Percentiles rank a stretch among this genome's conserved stretches.
These are phyloP conservation scores for Thalpophila matura DNA, from an alignment of 2,888 invertebrate genomes.

Conservation along the genomic window DNA sequence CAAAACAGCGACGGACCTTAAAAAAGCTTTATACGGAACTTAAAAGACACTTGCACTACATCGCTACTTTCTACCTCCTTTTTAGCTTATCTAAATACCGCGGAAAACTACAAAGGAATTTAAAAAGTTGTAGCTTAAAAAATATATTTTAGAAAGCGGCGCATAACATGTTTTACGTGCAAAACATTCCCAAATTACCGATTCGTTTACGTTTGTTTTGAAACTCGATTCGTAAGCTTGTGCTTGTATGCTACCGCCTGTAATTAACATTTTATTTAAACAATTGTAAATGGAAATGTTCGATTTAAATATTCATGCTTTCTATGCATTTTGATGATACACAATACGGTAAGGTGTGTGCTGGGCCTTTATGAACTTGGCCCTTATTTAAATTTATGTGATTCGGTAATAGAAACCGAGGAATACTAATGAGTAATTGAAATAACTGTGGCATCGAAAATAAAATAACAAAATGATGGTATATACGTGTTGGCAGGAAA, in stretches of 20 bases:
- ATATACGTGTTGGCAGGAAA: not conserved
- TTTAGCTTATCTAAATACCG: slow-evolving; percentile 32
- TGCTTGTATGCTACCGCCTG: slow-evolving; percentile 14
- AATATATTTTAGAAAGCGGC: slow-evolving; percentile 50
- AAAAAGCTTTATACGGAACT: slow-evolving; percentile 5
- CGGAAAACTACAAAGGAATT: slow-evolving; percentile 32
- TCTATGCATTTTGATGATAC: slow-evolving; percentile 58
- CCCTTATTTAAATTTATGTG: slow-evolving; percentile 45
- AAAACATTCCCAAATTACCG: slow-evolving; percentile 48
- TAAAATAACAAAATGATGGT: slow-evolving; percentile 3
- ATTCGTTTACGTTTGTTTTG: slow-evolving; percentile 57
- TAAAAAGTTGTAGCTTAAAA: slow-evolving; percentile 18
- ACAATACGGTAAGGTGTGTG: slow-evolving; percentile 35
- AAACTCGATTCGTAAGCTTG: slow-evolving; percentile 40
- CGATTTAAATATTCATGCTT: slow-evolving; percentile 55
- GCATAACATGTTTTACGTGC: slow-evolving; percentile 48
- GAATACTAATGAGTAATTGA: slow-evolving; percentile 32
- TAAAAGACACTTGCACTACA: slow-evolving; percentile 9
- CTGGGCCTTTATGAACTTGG: slow-evolving; percentile 25
- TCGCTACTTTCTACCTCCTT: slow-evolving; percentile 51
- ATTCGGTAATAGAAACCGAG: slow-evolving; percentile 36
- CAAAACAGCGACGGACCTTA: not conserved
- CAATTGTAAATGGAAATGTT: slow-evolving; percentile 59
- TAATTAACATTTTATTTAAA: slow-evolving; percentile 56
- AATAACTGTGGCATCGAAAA: slow-evolving; percentile 22